phyloP scores from a whole-genome alignment of 2,797 vertebrate species.

The Cephalopachus bancanus region DNA sequence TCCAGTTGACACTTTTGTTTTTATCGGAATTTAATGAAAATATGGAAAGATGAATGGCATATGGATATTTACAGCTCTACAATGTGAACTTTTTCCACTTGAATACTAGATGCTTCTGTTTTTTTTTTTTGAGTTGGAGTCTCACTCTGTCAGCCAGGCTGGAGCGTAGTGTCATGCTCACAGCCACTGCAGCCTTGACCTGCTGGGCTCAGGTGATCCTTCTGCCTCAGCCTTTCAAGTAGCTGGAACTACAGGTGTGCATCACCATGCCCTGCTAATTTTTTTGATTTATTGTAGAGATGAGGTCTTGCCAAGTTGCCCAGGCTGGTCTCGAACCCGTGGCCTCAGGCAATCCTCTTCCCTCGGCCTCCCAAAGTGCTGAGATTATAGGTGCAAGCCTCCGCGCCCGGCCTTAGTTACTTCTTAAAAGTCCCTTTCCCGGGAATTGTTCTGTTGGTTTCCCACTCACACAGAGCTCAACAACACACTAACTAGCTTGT shows the following conservation, averaged over 20 bases:
- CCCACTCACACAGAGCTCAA: background rate
- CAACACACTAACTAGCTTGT: background rate
- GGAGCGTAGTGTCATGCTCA: background rate
- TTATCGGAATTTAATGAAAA: slow-evolving; percentile 47
- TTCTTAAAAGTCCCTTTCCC: slow-evolving; percentile 11
- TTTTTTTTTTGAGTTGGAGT: background rate
- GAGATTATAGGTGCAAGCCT: background rate
- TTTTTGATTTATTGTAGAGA: too few species aligned
- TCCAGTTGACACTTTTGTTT: background rate
- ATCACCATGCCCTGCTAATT: too few species aligned
- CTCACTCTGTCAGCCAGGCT: background rate
- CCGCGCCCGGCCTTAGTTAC: background rate
- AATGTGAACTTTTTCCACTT: background rate
- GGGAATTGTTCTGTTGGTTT: background rate
- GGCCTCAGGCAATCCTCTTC: too few species aligned
- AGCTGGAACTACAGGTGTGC: too few species aligned
- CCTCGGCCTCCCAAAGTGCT: too few species aligned
- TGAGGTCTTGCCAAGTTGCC: too few species aligned
- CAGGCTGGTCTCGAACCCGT: too few species aligned
- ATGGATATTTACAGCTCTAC: background rate
- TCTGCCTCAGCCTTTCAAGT: background rate
- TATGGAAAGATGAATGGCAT: background rate
- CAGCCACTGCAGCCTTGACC: background rate
- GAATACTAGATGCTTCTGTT: background rate
- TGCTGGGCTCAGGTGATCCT: background rate